Evolutionary conservation across 2,888 invertebrate genomes (phyloP).

Genomic region (Drosophila picticornis): DNA sequence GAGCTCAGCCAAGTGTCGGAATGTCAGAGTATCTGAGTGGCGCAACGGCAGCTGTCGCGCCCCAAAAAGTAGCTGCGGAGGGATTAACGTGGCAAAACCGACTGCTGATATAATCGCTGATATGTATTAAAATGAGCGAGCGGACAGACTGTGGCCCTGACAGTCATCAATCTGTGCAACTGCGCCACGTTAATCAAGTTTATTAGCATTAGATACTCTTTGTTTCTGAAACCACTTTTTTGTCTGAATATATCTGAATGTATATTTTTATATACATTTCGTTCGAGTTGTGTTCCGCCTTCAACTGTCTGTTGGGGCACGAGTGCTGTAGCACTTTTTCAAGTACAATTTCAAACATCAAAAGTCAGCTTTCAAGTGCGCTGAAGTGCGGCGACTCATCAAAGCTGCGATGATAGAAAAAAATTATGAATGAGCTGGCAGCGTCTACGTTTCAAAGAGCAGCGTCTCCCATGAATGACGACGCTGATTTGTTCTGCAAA

Average conservation of each 20-base stretch:
- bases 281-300: slow-evolving; percentile 65
- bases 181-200: slow-evolving; percentile 68
- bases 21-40: slow-evolving; percentile 18
- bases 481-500: slow-evolving; percentile 59
- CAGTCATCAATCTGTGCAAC: slow-evolving; percentile 70
- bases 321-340: slow-evolving; percentile 73
- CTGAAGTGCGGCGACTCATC: slow-evolving; percentile 79
- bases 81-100: slow-evolving; percentile 39
- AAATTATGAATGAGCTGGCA: slow-evolving; percentile 72
- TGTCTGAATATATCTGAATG: not conserved
- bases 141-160: slow-evolving; percentile 52
- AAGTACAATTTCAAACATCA: slow-evolving; percentile 73
- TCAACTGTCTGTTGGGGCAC: slow-evolving; percentile 49
- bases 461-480: slow-evolving; percentile 65
- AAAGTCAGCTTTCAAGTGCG: slow-evolving; percentile 67
- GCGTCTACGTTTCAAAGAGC: slow-evolving; percentile 13
- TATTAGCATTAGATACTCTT: slow-evolving; percentile 63
- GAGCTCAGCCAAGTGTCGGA: slow-evolving; percentile 40
- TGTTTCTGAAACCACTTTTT: slow-evolving; percentile 2
- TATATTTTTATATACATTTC: slow-evolving; percentile 15
- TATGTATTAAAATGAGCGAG: slow-evolving; percentile 42
- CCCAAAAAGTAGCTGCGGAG: slow-evolving; percentile 37
- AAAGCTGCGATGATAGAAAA: slow-evolving; percentile 53
- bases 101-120: slow-evolving; percentile 42
- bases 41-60: slow-evolving; percentile 54